Evolutionary conservation across 2,888 invertebrate species (phyloP).

Genomic region (Orthonychiurus folsomi): DNA sequence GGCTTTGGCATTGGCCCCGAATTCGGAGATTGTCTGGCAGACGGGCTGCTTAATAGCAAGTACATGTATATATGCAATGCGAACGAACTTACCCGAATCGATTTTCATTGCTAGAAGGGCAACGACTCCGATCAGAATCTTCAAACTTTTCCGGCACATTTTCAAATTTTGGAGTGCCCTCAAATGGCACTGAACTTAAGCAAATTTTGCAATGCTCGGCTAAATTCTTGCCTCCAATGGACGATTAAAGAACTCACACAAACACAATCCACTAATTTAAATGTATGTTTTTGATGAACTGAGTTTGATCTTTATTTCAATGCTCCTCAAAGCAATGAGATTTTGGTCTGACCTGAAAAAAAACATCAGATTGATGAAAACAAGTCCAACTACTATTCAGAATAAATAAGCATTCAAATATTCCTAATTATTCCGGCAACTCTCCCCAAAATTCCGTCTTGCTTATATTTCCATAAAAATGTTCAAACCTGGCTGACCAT

Average conservation of each 20-base stretch:
- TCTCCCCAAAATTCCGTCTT: too few relatives aligned
- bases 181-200: neutral
- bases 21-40: neutral
- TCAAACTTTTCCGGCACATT: conserved; percentile 21
- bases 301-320: too few relatives aligned
- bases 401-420: too few relatives aligned
- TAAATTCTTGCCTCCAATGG: neutral
- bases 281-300: too few relatives aligned
- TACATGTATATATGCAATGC: too few relatives aligned
- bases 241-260: neutral
- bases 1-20: neutral
- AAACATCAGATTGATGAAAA: too few relatives aligned
- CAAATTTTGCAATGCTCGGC: neutral
- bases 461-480: too few relatives aligned
- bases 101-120: conserved; percentile 40
- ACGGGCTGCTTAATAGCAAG: too few relatives aligned
- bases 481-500: too few relatives aligned
- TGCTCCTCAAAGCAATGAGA: neutral
- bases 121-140: conserved; percentile 37
- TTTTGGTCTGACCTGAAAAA: neutral
- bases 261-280: neutral
- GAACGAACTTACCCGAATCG: conserved; percentile 36
- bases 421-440: too few relatives aligned
- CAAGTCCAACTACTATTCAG: too few relatives aligned
- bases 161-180: neutral